These are phyloP conservation scores for Sipha maydis DNA, from an alignment of 2,888 invertebrate genomes.

Conservation along the genomic window DNA sequence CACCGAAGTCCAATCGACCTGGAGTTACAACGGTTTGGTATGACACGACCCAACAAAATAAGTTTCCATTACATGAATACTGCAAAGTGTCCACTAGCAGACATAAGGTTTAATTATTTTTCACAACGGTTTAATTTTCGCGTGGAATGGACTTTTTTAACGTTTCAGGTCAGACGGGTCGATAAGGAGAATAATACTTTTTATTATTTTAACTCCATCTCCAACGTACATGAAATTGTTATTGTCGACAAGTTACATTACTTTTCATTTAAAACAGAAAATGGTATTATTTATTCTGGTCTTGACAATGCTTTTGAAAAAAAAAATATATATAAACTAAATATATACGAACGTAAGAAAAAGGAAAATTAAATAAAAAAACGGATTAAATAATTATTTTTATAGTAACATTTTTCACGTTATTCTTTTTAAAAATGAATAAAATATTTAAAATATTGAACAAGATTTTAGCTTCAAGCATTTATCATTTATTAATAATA, in stretches of 20 bases:
- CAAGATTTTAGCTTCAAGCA: too few relatives aligned
- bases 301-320: not conserved
- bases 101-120: not conserved
- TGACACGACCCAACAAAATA: not conserved
- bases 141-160: too few relatives aligned
- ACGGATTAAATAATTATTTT: not conserved
- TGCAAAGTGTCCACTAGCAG: not conserved
- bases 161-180: not conserved
- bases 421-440: constrained; percentile 20
- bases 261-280: not conserved
- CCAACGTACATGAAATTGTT: not conserved
- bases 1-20: not conserved
- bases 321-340: not conserved
- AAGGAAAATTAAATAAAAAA: not conserved
- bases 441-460: not conserved
- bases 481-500: not conserved
- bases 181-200: not conserved
- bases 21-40: not conserved
- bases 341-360: too few relatives aligned
- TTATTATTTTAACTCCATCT: constrained; percentile 2
- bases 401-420: not conserved
- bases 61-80: not conserved
- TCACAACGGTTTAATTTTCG: too few relatives aligned
- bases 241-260: constrained; percentile 1
- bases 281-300: not conserved